Percentiles rank a stretch among this genome's conserved stretches.
phyloP scores from a whole-genome alignment of 2,113 vertebrate species.

The Laticauda colubrina region DNA sequence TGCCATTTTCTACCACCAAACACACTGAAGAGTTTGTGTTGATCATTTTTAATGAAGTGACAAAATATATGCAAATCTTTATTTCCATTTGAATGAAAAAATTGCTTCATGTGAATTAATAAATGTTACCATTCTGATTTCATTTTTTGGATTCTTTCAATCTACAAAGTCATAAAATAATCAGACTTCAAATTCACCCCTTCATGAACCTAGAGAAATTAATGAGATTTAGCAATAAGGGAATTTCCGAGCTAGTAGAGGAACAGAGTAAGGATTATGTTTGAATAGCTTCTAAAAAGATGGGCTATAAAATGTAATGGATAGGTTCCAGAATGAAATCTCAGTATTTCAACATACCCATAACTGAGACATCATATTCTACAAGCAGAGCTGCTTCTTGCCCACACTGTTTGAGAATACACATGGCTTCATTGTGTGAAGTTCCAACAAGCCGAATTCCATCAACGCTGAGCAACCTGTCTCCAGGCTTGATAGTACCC shows the following conservation, averaged over 20 bases:
- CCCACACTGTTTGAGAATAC: conserved; percentile 95
- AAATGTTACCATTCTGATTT: conserved; percentile 55
- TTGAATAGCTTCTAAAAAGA: conserved; percentile 45
- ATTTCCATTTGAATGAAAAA: conserved; percentile 41
- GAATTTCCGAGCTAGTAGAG: conserved; percentile 33
- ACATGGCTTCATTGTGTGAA: conserved; percentile 91
- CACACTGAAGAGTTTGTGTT: conserved; percentile 35
- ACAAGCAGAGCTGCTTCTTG: conserved; percentile 94
- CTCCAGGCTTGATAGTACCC: conserved; percentile 92
- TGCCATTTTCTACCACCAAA: conserved; percentile 34
- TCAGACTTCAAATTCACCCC: conserved; percentile 58
- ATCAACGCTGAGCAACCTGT: conserved; percentile 93
- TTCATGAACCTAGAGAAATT: conserved; percentile 61
- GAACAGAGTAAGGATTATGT: conserved; percentile 30
- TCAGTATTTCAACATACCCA: conserved; percentile 77
- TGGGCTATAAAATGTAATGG: conserved; percentile 15
- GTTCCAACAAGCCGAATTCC: conserved; percentile 93
- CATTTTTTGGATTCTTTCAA: conserved; percentile 44
- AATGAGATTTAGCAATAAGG: conserved; percentile 42
- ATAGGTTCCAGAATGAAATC: background rate
- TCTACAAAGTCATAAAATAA: conserved; percentile 46
- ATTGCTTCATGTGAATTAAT: conserved; percentile 25
- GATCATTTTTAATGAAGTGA: conserved; percentile 22
- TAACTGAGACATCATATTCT: conserved; percentile 95
- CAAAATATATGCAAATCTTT: conserved; percentile 43